phyloP scores from a whole-genome alignment of 2,113 vertebrate genomes.

The Pantherophis guttatus region DNA sequence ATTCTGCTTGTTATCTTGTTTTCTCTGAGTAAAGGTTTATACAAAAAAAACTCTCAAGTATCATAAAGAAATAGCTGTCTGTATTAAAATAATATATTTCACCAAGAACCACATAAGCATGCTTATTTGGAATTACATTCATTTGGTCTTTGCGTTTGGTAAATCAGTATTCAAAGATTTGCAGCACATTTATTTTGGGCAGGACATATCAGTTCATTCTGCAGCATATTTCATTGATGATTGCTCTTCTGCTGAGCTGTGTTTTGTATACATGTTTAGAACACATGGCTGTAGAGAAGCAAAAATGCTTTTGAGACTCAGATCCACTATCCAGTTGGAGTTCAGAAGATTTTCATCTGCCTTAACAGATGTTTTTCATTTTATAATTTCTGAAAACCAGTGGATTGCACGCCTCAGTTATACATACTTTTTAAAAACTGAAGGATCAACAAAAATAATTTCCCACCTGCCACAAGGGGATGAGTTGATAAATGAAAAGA shows the following conservation, averaged over 20 bases:
- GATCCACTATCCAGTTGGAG: neutral
- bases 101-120: neutral
- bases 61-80: neutral
- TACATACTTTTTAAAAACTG: constrained; percentile 13
- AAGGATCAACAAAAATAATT: constrained; percentile 15
- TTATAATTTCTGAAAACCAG: constrained; percentile 10
- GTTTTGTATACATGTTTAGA: constrained; percentile 14
- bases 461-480: neutral
- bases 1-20: neutral
- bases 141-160: neutral
- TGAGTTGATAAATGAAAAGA: constrained; percentile 30
- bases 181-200: constrained; percentile 3
- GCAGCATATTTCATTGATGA: constrained; percentile 41
- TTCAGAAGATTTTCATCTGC: constrained; percentile 23
- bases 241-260: constrained; percentile 11
- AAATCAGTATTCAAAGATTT: neutral
- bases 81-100: neutral
- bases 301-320: constrained; percentile 39
- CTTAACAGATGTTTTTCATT: constrained; percentile 45
- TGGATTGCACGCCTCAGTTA: constrained; percentile 11
- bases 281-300: constrained; percentile 43
- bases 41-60: neutral
- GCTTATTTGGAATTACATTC: neutral
- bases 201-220: constrained; percentile 39
- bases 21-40: neutral